A percentile compares a stretch with the other conserved stretches of the same genome.
These are phyloP conservation scores for Callospermophilus lateralis DNA, from an alignment of 2,113 vertebrate species.

Conservation along the genomic window DNA sequence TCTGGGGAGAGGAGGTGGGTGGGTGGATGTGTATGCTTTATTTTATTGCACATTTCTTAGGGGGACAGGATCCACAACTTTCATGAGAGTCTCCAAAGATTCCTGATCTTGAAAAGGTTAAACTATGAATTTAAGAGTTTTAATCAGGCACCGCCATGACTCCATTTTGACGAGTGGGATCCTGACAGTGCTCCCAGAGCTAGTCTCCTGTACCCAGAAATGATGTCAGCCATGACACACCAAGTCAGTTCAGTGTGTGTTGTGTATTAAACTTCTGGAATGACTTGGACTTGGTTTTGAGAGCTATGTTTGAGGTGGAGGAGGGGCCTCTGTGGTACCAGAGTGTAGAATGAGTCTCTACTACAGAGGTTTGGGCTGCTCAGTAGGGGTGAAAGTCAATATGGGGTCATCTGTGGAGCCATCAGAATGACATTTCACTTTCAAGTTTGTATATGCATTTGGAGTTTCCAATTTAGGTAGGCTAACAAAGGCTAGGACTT, in stretches of 20 bases:
- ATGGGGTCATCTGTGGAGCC: background rate
- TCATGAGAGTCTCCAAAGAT: background rate
- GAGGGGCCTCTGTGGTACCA: background rate
- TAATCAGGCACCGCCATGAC: background rate
- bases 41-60: background rate
- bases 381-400: background rate
- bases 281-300: background rate
- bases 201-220: background rate
- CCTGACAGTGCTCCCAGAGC: background rate
- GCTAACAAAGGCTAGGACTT: background rate
- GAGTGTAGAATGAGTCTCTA: background rate
- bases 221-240: background rate
- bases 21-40: background rate
- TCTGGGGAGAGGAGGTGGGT: no score
- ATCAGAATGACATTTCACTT: background rate
- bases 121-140: background rate
- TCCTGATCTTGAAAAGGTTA: background rate
- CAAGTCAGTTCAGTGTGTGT: background rate
- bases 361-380: background rate
- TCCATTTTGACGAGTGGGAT: background rate
- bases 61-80: background rate
- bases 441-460: background rate
- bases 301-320: background rate
- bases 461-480: background rate
- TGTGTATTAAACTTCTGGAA: background rate